Evolutionary conservation across 2,888 invertebrate species (phyloP), one percentile per base, ranked within the genome.

Genomic region (Alitta virens): DNA sequence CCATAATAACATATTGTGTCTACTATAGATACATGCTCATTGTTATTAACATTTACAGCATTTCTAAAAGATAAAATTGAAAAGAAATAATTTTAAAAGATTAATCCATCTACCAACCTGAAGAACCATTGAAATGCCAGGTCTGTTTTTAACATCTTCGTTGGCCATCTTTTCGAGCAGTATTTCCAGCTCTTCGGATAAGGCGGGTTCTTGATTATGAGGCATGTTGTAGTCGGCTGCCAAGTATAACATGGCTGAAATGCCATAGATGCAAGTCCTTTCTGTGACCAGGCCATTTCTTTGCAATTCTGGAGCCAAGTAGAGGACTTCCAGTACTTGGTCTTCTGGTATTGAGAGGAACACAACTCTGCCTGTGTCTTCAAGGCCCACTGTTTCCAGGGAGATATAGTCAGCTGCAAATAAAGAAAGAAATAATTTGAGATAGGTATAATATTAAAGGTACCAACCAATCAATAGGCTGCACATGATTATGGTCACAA

Each of bases 271-370:
- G 56, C 76, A 77, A 1, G 77, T 76, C 78, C 78, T 76, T 58
- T 77, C 77, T 26, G 75, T 73, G 50, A 78, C 71, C 55, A 75
- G 70, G 3, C 77, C 77, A 46, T 72, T 72, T 59, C 73, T 68
- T 67, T 76, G 75, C 21, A 77, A 64, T 63, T 78, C 78, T 21
- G 78, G 78, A 14, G 78, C 76, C 74, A 78, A 74, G 64, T 73
- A 78, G 42, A 76, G 71, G 3, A 74, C 73, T 59, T 78, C 76
- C 25, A 78, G 66, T 3, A 75, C 75, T 60, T 74, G 72, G 64
- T 75, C 75, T 21, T 78, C 76, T 7, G 77, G 75, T 24, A 76
- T 74, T 25, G 74, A 72, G 51, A 71, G 73, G 62, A 75, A 78
- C 1, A 70, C 67, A 18, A 78, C 63, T 51, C 66, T 70, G 9